Evolutionary conservation across 2,888 invertebrate genomes (phyloP), one percentile per base, ranked within the genome.

Genomic region (Hydriomena furcata): DNA sequence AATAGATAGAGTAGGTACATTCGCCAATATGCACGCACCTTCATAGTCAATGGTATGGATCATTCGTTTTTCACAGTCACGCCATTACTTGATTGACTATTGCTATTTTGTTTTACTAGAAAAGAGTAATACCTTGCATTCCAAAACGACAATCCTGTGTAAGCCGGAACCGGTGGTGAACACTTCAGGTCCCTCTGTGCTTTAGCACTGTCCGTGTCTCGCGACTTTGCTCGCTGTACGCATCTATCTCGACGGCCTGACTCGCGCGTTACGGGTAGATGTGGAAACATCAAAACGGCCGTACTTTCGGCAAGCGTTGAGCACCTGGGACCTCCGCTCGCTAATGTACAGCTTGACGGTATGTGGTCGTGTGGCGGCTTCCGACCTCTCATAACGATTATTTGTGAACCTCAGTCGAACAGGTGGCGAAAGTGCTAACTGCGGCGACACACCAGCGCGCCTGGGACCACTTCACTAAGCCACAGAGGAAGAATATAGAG

Each of bases 401-500:
- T 81, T 80, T 87, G 83, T 88, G 80, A 84, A 84, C 71, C 90
- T 91, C 96, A 98, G 98, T 98, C 95, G 96, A 96, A 94, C 98
- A 98, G 95, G 98, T 98, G 93, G 98, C 97, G 95, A 96, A 96
- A 93, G 97, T 98, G 92, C 98, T 98, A 94, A 92, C 93, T 89
- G 96, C 97, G 79, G 97, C 98, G 84, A 95, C 95, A 91, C 98
- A 98, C 93, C 98, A 98, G 94, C 98, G 98, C 91, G 97, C 97
- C 91, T 98, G 98, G 98, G 98, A 98, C 94, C 98, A 98, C 94
- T 98, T 99, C 95, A 98, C 98, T 92, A 98, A 98, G 93, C 97
- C 98, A 73, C 98, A 98, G 92, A 93, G 98, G 92, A 98, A 98
- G 95, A 98, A 98, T 93, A 97, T 99, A 91, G 98, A 98, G 92